Percentiles rank a stretch among this genome's conserved stretches.
phyloP scores from a whole-genome alignment of 2,888 invertebrate species.

The Epirrhoe alternata region DNA sequence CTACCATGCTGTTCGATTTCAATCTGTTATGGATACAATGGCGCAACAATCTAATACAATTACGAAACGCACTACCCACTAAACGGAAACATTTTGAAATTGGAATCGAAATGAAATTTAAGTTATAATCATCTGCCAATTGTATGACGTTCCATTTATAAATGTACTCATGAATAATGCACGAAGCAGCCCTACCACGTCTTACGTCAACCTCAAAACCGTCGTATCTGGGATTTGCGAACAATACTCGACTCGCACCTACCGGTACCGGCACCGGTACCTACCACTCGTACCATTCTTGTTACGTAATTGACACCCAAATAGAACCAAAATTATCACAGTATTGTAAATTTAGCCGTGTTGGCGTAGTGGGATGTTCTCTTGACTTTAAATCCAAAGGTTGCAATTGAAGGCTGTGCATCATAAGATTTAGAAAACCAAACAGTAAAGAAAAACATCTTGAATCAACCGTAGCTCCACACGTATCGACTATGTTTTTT shows the following conservation, averaged over 20 bases:
- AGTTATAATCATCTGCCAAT: conserved; percentile 12
- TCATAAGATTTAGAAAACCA: no score
- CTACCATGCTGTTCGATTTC: conserved; percentile 39
- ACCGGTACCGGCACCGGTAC: conserved; percentile 46
- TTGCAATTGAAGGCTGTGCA: no score
- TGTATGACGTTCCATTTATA: conserved; percentile 8
- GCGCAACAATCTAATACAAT: conserved; percentile 25
- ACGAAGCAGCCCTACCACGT: conserved; percentile 36
- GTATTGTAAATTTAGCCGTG: no score
- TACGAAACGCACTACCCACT: conserved; percentile 28
- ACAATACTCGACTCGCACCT: conserved; percentile 61
- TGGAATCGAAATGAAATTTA: conserved; percentile 5
- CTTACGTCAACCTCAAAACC: conserved; percentile 56
- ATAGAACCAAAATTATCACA: not conserved
- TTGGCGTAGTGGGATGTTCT: no score
- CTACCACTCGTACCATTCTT: conserved; percentile 61
- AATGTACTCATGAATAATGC: not conserved
- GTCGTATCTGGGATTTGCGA: conserved; percentile 61
- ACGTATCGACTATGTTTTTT: no score
- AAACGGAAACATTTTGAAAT: conserved; percentile 13
- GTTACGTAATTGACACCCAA: conserved; percentile 65
- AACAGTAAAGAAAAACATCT: no score
- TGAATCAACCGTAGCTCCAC: no score
- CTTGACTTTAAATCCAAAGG: no score
- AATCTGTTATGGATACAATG: conserved; percentile 27